Evolutionary conservation across 2,888 invertebrate species (phyloP).

Genomic region (Chrysomela aeneicollis): DNA sequence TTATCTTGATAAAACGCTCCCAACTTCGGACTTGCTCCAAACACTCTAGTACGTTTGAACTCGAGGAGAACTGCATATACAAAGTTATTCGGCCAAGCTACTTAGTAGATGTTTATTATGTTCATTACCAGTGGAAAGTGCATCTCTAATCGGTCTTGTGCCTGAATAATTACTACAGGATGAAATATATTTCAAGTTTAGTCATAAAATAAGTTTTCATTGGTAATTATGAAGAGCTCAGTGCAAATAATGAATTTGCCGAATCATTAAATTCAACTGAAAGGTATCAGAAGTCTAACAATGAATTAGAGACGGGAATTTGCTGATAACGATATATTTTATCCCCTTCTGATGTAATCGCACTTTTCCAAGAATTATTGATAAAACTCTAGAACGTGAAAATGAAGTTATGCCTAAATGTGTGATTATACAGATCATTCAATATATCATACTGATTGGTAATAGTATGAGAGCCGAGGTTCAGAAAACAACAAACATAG

Average conservation of each 20-base stretch:
- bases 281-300: not conserved
- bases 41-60: slow-evolving; percentile 11
- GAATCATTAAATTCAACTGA: not conserved
- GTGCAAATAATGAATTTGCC: not conserved
- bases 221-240: not conserved
- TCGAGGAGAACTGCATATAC: slow-evolving; percentile 3
- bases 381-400: too few species aligned
- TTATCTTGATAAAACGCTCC: slow-evolving; percentile 34
- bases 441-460: too few species aligned
- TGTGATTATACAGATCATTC: too few species aligned
- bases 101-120: slow-evolving; percentile 5
- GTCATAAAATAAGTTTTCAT: not conserved
- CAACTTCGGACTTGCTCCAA: slow-evolving; percentile 23
- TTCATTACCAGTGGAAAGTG: slow-evolving; percentile 8
- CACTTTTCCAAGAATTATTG: too few species aligned
- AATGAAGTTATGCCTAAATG: too few species aligned
- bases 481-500: too few species aligned
- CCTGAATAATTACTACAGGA: slow-evolving; percentile 1
- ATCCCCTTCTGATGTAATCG: too few species aligned
- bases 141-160: not conserved
- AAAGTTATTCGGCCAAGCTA: slow-evolving; percentile 12
- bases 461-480: too few species aligned
- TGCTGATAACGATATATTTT: too few species aligned
- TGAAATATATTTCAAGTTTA: not conserved
- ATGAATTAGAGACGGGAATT: too few species aligned